Percentiles rank a stretch among this genome's conserved stretches.
These are phyloP conservation scores for Diplazon laetatorius DNA, from an alignment of 2,888 invertebrate species.

Conservation along the genomic window DNA sequence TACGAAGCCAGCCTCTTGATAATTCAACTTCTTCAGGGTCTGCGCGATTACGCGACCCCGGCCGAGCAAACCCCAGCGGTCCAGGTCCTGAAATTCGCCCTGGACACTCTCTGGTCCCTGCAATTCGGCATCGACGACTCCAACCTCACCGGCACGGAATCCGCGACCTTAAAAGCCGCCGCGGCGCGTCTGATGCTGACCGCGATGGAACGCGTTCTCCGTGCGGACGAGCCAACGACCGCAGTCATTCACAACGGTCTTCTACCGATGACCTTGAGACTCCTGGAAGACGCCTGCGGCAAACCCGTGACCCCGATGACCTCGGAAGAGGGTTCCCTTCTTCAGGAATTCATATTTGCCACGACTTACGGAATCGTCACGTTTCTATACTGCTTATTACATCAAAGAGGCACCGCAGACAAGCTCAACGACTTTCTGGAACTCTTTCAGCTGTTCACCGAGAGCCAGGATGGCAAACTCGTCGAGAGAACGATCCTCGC, in stretches of 20 bases:
- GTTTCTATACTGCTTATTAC: conserved; percentile 85
- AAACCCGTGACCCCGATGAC: conserved; percentile 70
- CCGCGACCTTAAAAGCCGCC: conserved; percentile 84
- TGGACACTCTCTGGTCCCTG: conserved; percentile 85
- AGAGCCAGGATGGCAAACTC: conserved; percentile 85
- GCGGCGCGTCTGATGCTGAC: conserved; percentile 85
- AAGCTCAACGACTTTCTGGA: conserved; percentile 84
- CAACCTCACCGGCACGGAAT: conserved; percentile 80
- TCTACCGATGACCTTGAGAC: conserved; percentile 85
- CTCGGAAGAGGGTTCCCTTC: conserved; percentile 83
- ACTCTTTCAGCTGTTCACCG: conserved; percentile 85
- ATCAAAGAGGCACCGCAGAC: conserved; percentile 83
- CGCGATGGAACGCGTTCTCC: conserved; percentile 84
- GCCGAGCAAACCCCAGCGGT: conserved; percentile 85
- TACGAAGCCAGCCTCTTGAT: conserved; percentile 85
- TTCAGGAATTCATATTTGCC: conserved; percentile 86
- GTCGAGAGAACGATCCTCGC: conserved; percentile 84
- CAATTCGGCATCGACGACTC: conserved; percentile 84
- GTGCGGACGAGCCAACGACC: conserved; percentile 84
- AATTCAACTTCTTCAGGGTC: conserved; percentile 84
- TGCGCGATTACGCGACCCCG: conserved; percentile 84
- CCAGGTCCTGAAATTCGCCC: conserved; percentile 85
- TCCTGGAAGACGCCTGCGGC: conserved; percentile 84
- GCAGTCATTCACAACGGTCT: conserved; percentile 85
- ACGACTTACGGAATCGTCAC: conserved; percentile 85